Base-by-base conservation (phyloP, 2,113 vertebrate species). In the Neomonachus schauinslandi region DNA sequence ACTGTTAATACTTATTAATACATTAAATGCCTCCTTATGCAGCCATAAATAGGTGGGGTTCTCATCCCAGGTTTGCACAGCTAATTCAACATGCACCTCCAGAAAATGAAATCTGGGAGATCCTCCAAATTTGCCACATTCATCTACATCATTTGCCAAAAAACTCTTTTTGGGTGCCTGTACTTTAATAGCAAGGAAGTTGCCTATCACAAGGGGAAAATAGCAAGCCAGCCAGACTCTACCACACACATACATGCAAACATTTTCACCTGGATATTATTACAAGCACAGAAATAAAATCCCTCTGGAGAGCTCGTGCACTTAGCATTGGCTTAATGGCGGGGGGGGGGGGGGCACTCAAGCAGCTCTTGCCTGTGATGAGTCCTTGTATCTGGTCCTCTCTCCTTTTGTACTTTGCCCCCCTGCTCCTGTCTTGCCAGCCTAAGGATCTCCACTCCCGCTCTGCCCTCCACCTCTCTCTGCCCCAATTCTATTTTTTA, bases 401-500 rank as follows among this genome's bases (percentile, higher is more conserved):
- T 85, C 76, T 92, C 82, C 95, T 96, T 97, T 96, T 98, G 95
- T 97, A 87, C 59, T 87, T 91, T 0, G 11, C 83, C 59, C 51
- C 77, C 89, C 69, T 79, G 77, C 72, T 94, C 86, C 42, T 5
- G 89, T 55, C 79, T 97, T 36, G 69, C 89, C 91, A 94, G 72
- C 53, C 74, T 81, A 85, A 76, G 89, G 69, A 83, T 93, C 55
- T 90, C 76, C 65, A 94, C 21, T 84, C 85, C 53, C 1, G 42
- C 72, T 95, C 82, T 97, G 69, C 61, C 65, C 51, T 96, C 55
- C 71, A 95, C 89, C 71, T 92, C 24, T 16, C 82, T 97, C 57
- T 92, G 53, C 59, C 88, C 95, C 85, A 51, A 46, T 97, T 98
- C 97, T 94, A 95, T 80, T 74, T 96, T 96, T 97, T 77, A 88